These are phyloP conservation scores for Lepilemur ruficaudatus DNA, from an alignment of 2,797 vertebrate species.

Conservation along the genomic window DNA sequence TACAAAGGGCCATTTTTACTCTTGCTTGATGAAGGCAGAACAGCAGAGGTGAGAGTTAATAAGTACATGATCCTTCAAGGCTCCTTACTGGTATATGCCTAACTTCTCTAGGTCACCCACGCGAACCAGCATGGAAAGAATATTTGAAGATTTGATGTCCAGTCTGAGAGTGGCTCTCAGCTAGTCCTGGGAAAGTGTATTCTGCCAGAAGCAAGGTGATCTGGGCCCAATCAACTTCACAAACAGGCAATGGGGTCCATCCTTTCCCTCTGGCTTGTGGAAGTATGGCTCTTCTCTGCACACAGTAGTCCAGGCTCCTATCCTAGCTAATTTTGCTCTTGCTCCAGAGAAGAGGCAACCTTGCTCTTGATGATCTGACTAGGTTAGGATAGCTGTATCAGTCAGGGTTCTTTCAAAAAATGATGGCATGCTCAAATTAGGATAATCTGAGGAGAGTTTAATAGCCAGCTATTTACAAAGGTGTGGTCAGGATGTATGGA, in stretches of 20 bases:
- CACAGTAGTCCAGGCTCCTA: neutral
- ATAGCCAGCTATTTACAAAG: neutral
- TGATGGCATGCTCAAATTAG: neutral
- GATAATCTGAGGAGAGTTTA: neutral
- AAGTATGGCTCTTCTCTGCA: neutral
- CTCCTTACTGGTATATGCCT: neutral
- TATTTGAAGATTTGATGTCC: neutral
- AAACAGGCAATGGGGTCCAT: rapidly evolving
- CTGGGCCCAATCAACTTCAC: neutral
- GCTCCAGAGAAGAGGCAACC: neutral
- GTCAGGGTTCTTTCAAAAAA: neutral
- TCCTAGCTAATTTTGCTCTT: neutral
- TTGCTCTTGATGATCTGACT: neutral
- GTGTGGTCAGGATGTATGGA: neutral
- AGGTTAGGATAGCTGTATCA: neutral
- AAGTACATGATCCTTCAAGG: neutral
- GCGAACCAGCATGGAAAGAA: neutral
- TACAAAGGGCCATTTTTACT: neutral
- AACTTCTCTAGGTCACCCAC: neutral
- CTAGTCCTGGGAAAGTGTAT: neutral
- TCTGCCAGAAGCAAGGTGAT: neutral
- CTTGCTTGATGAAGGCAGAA: neutral
- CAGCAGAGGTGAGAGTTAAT: neutral
- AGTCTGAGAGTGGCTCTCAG: neutral
- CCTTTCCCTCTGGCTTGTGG: neutral